Evolutionary conservation across 2,113 vertebrate species (phyloP), one percentile per base, ranked within the genome.

Genomic region (Percina caprodes): DNA sequence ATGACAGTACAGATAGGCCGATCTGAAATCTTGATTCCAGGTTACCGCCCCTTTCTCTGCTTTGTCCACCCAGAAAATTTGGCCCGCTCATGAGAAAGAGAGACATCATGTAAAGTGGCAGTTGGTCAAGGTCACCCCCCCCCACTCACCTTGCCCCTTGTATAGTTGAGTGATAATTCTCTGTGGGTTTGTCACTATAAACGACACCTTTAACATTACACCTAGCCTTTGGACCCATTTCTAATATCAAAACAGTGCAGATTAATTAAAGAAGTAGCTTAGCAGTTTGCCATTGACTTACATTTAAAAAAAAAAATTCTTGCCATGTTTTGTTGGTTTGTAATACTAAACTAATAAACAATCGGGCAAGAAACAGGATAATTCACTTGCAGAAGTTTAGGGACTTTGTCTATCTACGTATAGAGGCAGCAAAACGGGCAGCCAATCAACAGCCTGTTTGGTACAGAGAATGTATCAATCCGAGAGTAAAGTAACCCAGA

Each of bases 391-490:
- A 55, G 16, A 52, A 15, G n/a, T 35, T 67, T 30, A 56, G 24
- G 35, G 46, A 19, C 9, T 55, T 9, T 21, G 33, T 24, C 8
- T 8, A 15, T 74, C 42, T 69, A 10, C n/a, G n/a, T n/a, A n/a
- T 14, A 19, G 46, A 69, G 21, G 3, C n/a, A 39, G 51, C 21
- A 58, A 45, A 80, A 45, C n/a, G 39, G 55, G 45, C 30, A 71
- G 48, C 11, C 46, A 76, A 23, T 51, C 4, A 48, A 75, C 30
- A 83, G 42, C 39, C 60, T 75, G 11, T 75, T n/a, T 61, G 65
- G 58, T 56, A 63, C 21, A 23, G n/a, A 42, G 39, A 21, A 56
- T 69, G 8, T 26, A 68, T 83, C 35, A 69, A 24, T 16, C 24
- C 23, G 33, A 59, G 35, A 62, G 55, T 23, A 12, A 24, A 61